These are phyloP conservation scores for Patella pellucida DNA, from an alignment of 2,888 invertebrate genomes.

Conservation along the genomic window DNA sequence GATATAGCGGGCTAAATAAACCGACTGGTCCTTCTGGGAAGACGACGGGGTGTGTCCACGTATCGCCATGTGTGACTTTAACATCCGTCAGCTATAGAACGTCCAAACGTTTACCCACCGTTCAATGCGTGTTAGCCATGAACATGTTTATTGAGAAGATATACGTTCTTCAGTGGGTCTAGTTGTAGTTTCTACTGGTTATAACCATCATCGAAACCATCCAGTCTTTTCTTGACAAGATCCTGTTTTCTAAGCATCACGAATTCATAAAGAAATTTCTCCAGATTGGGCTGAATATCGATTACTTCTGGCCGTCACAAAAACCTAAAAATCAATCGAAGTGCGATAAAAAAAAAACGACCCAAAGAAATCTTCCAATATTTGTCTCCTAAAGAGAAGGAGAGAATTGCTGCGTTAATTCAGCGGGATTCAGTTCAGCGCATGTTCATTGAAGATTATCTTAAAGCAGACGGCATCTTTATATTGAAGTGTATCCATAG, in stretches of 20 bases:
- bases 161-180: background rate
- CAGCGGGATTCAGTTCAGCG: background rate
- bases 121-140: background rate
- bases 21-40: background rate
- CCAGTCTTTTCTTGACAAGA: background rate
- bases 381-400: background rate
- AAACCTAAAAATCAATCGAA: background rate
- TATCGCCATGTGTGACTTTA: background rate
- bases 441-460: background rate
- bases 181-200: background rate
- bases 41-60: background rate
- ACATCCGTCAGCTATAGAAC: background rate
- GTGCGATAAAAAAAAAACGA: background rate
- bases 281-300: background rate
- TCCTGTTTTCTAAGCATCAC: background rate
- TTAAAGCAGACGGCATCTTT: background rate
- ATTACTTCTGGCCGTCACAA: background rate
- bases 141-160: slow-evolving; percentile 3
- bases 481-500: background rate
- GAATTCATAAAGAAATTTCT: background rate
- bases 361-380: background rate
- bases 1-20: background rate
- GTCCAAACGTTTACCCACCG: background rate
- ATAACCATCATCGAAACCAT: background rate
- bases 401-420: background rate